Conservation (phyloP, 2,113 vertebrate species). For the Oreocharis arfaki region DNA sequence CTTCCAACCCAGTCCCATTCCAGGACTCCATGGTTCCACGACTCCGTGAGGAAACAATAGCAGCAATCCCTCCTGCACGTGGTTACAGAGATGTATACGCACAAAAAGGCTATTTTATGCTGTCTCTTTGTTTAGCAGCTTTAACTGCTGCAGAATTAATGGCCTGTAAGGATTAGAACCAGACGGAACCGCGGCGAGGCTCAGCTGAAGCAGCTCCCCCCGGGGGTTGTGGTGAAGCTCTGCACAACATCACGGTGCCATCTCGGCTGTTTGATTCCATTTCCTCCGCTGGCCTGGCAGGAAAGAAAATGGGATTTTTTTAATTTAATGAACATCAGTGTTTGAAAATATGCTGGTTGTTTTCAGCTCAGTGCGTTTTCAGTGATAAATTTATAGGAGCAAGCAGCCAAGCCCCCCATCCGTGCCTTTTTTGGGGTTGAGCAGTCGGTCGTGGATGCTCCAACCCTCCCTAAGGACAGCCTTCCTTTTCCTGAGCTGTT, state of each 20-base stretch:
- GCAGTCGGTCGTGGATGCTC: fast-evolving
- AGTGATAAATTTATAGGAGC: fast-evolving
- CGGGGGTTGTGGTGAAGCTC: background rate
- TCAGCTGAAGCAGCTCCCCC: background rate
- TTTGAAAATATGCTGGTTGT: background rate
- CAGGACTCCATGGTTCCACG: fast-evolving
- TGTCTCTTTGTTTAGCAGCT: background rate
- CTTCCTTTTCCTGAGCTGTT: background rate
- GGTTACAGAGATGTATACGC: fast-evolving
- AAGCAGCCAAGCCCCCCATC: background rate
- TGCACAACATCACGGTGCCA: background rate
- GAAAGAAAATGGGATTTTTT: background rate
- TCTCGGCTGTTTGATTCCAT: fast-evolving
- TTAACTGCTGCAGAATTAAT: background rate
- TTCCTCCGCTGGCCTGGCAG: background rate
- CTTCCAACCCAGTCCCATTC: background rate
- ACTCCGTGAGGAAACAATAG: background rate
- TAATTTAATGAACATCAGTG: background rate
- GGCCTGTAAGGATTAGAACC: background rate
- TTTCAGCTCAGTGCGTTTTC: background rate
- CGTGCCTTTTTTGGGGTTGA: background rate
- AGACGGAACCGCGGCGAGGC: background rate
- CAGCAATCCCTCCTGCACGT: fast-evolving
- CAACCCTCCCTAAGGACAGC: background rate
- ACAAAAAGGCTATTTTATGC: background rate